Evolutionary conservation across 2,797 vertebrate genomes (phyloP), one percentile per base, ranked within the genome.

Genomic region (Sebastes oblongus): DNA sequence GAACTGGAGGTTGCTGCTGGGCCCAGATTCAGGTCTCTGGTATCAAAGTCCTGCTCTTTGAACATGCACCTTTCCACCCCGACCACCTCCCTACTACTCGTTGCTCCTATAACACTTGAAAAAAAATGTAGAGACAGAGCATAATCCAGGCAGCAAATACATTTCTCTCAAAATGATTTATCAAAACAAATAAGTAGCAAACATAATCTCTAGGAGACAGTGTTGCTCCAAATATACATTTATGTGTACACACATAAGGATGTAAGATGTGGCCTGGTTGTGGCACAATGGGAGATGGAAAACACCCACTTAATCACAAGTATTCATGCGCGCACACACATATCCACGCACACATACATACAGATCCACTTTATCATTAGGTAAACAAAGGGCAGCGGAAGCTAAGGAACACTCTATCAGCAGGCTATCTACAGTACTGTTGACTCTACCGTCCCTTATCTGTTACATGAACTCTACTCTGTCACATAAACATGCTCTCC

Each of bases 391-490:
- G 87, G 78, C 83, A 92, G 93, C 92, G 93, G 96, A 97, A 96
- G 92, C 91, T n/a, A 83, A 87, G 92, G 94, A 95, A 94, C 94
- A 94, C 88, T 78, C 59, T 96, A 96, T 97, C 96, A 96, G 94
- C 82, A 82, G 88, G 88, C 92, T 96, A 96, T 97, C 95, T 80
- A 64, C 85, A 87, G 85, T 87, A 70, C 83, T 94, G 94, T 96
- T 96, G 95, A 96, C 92, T 93, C 93, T 94, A 85, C 89, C 65
- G 75, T 88, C 88, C 87, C 89, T 96, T 95, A 96, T 95, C 93
- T 91, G 91, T 93, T 92, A 89, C 91, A 94, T 91, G 93, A 96
- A 94, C 95, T 94, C 93, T 91, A 87, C 92, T 89, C 89, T 88
- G 83, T 91, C 91, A 92, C 94, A 94, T 93, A 94, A 94, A 95